A percentile compares a stretch with the other conserved stretches of the same genome.
Conservation (phyloP, 2,888 invertebrate genomes). For the Strigamia transsilvanica region DNA sequence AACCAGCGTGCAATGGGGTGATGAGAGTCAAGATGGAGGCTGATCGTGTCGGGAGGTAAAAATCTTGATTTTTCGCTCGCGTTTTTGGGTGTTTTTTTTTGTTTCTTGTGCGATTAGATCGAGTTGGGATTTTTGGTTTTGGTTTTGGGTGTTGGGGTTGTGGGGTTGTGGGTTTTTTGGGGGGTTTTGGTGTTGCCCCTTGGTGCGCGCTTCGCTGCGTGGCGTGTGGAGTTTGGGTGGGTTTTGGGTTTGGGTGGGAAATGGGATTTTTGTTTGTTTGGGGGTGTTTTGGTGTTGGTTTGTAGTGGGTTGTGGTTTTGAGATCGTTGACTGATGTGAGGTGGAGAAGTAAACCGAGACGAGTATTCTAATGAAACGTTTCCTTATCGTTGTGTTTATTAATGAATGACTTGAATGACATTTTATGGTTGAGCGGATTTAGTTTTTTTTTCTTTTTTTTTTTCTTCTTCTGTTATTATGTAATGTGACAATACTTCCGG, state of each 20-base stretch:
- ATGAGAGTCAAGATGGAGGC: constrained; percentile 22
- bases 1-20: constrained; percentile 32
- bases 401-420: constrained; percentile 31
- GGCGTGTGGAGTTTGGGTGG: background rate
- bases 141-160: background rate
- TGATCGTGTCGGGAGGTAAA: constrained; percentile 15
- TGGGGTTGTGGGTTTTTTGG: too few species aligned
- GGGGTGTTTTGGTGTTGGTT: background rate
- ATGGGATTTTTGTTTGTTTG: background rate
- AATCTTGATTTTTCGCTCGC: background rate
- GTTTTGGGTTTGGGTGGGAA: background rate
- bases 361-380: background rate
- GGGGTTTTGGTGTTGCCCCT: too few species aligned
- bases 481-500: too few species aligned
- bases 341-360: background rate
- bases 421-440: background rate
- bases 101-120: too few species aligned
- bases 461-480: background rate
- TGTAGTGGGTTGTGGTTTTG: background rate
- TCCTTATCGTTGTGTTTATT: background rate
- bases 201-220: background rate
- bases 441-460: background rate
- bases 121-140: too few species aligned
- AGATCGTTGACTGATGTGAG: background rate
- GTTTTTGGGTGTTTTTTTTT: too few species aligned